These are phyloP conservation scores for Eledona agricola DNA, from an alignment of 2,888 invertebrate genomes.

Conservation along the genomic window DNA sequence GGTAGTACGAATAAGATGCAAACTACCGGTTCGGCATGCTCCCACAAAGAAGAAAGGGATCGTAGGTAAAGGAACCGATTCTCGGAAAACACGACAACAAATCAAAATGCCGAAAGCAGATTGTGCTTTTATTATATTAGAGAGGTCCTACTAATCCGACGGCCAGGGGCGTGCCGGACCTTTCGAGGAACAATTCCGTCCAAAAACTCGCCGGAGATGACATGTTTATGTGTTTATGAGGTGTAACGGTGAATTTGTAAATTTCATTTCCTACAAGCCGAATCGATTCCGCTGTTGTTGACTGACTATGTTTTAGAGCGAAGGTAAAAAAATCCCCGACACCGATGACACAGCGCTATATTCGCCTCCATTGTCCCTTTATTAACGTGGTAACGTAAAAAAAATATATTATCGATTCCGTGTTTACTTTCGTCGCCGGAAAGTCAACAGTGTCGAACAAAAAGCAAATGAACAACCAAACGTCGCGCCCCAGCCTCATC, in stretches of 20 bases:
- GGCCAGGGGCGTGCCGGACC: slow-evolving; percentile 8
- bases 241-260: no score
- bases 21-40: no score
- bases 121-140: slow-evolving; percentile 18
- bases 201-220: slow-evolving; percentile 3
- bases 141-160: slow-evolving; percentile 14
- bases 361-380: no score
- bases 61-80: slow-evolving; percentile 5
- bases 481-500: slow-evolving; percentile 24
- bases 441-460: slow-evolving; percentile 1
- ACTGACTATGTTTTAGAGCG: no score
- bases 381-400: no score
- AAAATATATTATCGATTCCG: neutral
- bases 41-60: neutral
- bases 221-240: slow-evolving; percentile 20
- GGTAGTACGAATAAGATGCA: no score
- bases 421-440: neutral
- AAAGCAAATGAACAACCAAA: slow-evolving; percentile 16
- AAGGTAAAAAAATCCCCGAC: no score
- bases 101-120: slow-evolving; percentile 1
- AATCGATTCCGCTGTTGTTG: no score
- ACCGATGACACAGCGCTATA: no score
- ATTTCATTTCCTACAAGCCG: no score
- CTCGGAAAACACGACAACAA: slow-evolving; percentile 7
- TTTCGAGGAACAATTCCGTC: slow-evolving; percentile 2